Percentiles rank a stretch among this genome's conserved stretches.
These are phyloP conservation scores for Mayetiola destructor DNA, from an alignment of 2,888 invertebrate species.

Conservation along the genomic window DNA sequence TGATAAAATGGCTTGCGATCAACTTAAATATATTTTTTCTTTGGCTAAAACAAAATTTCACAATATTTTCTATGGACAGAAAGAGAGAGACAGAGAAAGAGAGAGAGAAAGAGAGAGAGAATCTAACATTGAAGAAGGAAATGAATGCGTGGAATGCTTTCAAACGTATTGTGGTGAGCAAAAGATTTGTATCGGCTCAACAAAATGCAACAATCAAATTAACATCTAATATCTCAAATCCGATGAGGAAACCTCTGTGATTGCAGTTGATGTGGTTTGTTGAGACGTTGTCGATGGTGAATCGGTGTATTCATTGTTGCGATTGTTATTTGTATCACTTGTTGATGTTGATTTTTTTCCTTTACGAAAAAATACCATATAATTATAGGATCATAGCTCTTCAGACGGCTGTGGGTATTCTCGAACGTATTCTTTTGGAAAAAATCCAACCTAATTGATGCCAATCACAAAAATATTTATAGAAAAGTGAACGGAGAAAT, in stretches of 20 bases:
- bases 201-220: too few relatives aligned
- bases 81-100: not conserved
- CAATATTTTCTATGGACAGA: not conserved
- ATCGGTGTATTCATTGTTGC: not conserved
- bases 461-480: not conserved
- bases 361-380: conserved; percentile 18
- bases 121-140: not conserved
- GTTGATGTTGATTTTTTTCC: not conserved
- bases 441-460: conserved; percentile 55
- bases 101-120: not conserved
- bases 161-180: too few relatives aligned
- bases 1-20: too few relatives aligned
- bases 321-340: conserved; percentile 1
- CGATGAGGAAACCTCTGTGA: too few relatives aligned
- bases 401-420: conserved; percentile 38
- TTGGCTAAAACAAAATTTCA: not conserved
- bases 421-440: conserved; percentile 64
- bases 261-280: not conserved
- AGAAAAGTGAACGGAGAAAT: not conserved
- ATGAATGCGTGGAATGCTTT: not conserved
- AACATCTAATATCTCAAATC: too few relatives aligned
- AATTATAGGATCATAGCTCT: conserved; percentile 35
- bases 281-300: not conserved
- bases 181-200: too few relatives aligned
- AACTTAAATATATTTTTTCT: not conserved